These are phyloP conservation scores for Hystrix brachyura DNA, from an alignment of 2,113 vertebrate species.

Conservation along the genomic window DNA sequence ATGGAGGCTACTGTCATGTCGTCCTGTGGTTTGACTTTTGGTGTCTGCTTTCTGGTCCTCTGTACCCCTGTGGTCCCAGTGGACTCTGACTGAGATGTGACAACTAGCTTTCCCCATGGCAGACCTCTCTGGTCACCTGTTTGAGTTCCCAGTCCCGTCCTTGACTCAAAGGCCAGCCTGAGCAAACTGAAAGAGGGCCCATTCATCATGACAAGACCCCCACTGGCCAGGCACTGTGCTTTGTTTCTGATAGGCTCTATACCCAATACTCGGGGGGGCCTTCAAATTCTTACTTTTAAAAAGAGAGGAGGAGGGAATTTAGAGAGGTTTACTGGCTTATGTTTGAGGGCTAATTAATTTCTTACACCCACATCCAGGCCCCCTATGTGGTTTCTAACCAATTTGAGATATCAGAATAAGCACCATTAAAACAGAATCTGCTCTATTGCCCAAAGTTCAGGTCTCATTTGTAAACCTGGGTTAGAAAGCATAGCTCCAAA, in stretches of 20 bases:
- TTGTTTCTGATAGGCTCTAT: not conserved
- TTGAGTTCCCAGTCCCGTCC: not conserved
- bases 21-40: not conserved
- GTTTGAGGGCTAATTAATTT: not conserved
- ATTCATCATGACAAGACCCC: not conserved
- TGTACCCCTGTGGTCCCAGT: not conserved
- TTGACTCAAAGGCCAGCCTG: not conserved
- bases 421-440: not conserved
- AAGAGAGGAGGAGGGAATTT: not conserved
- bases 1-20: no score
- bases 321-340: not conserved
- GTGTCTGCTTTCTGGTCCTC: not conserved
- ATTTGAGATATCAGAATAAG: constrained; percentile 8
- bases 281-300: not conserved
- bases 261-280: not conserved
- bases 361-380: not conserved
- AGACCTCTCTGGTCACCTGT: not conserved
- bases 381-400: not conserved
- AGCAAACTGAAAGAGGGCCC: not conserved
- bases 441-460: not conserved
- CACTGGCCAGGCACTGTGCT: not conserved
- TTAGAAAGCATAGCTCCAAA: not conserved
- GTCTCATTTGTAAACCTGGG: not conserved
- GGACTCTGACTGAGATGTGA: not conserved
- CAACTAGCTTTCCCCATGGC: not conserved